Evolutionary conservation across 1,140 invertebrate species (phyloP).

Genomic region (Lanistes nyassanus): DNA sequence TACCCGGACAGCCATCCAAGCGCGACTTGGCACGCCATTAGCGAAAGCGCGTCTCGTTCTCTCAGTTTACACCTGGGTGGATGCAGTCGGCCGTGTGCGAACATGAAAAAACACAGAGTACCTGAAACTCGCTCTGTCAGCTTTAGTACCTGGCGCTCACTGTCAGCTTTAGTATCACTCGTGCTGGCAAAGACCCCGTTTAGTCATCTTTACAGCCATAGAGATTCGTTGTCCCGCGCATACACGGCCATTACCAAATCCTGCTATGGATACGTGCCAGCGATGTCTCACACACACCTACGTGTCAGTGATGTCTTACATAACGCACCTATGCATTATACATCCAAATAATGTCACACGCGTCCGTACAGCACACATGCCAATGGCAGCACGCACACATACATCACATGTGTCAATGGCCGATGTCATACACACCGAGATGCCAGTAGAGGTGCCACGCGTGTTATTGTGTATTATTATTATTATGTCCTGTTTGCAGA

Average conservation of each 20-base stretch:
- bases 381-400: background rate
- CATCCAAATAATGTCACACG: background rate
- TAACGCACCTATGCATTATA: background rate
- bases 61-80: no score
- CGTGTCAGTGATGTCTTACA: background rate
- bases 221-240: background rate
- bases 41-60: no score
- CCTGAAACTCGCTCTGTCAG: no score
- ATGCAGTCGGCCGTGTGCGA: no score
- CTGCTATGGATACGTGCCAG: background rate
- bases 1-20: no score
- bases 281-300: background rate
- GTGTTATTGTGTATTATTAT: background rate
- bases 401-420: background rate
- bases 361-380: background rate
- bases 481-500: no score
- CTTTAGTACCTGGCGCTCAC: no score
- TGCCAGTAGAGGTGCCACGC: background rate
- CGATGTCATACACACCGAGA: background rate
- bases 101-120: no score
- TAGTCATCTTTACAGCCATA: background rate
- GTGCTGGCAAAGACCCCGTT: no score
- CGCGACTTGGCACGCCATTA: no score
- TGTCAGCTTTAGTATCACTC: no score
- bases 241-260: background rate